Evolutionary conservation across 2,113 vertebrate species (phyloP), one percentile per base, ranked within the genome.

Genomic region (Hippocampus mohnikei): DNA sequence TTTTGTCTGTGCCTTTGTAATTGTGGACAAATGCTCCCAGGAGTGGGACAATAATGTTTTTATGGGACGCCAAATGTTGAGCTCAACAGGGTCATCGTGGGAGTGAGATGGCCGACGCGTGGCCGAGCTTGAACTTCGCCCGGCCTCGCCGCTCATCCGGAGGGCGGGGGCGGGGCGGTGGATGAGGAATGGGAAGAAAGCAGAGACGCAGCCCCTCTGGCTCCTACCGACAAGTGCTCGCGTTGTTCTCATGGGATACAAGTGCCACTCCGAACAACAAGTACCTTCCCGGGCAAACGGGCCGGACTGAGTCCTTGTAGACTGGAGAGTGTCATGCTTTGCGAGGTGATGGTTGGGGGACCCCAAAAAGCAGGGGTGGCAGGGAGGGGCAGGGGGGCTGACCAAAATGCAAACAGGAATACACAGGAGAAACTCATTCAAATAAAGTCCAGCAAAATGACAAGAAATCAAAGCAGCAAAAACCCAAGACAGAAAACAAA

Each of bases 1-100:
- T 92, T 92, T 91, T 91, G 84, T 86, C 90, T 79, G 79, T 74
- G 85, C 84, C 89, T 90, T 68, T 93, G 92, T 94, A 87, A 85
- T 74, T 83, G 92, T 92, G 91, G 91, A 94, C 90, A 94, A 94
- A 95, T 91, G 90, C 93, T 93, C 91, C 93, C 86, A 80, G 89
- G 88, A 92, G 76, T 74, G 23, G 88, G 93, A 95, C 95, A 96
- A 95, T 94, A 95, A 95, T 95, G 94, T 96, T 95, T 94, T 95
- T 94, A 95, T 95, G 94, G 91, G 89, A 93, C 91, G 93, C 92
- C 90, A 93, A 94, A 94, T 93, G 89, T 92, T 94, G 88, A 90
- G 87, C 94, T 95, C 94, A 96, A 95, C 93, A 72, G 92, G 89
- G 87, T 91, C 94, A 92, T 92, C 93, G 92, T 94, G 88, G 92